A percentile compares a stretch with the other conserved stretches of the same genome.
These are phyloP conservation scores for Lytechinus variegatus DNA, from an alignment of 35 echinoderm and acorn worm genomes.

Conservation along the genomic window DNA sequence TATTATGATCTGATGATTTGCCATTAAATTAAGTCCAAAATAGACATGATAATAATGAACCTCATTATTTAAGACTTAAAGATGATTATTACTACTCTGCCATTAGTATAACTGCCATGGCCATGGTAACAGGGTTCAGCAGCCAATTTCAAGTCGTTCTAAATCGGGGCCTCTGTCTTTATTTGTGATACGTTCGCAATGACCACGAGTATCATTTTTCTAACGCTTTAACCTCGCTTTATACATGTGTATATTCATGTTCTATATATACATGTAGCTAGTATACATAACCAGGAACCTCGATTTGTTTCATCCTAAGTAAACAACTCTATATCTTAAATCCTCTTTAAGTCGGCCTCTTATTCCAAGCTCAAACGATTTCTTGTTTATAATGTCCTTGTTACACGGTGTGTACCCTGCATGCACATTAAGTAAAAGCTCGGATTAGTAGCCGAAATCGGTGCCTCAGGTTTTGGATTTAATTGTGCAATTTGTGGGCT, in stretches of 20 bases:
- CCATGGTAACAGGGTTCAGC: too few species aligned
- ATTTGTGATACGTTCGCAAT: background rate
- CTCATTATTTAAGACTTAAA: too few species aligned
- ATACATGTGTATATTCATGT: too few species aligned
- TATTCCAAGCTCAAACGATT: background rate
- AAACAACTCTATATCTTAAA: background rate
- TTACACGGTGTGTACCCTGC: background rate
- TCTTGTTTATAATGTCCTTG: background rate
- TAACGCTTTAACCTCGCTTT: too few species aligned
- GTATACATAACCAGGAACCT: background rate
- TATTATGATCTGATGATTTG: too few species aligned
- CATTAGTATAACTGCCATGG: too few species aligned
- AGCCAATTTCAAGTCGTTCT: too few species aligned
- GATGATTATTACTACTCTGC: too few species aligned
- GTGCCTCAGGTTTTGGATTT: background rate
- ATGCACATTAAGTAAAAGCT: background rate
- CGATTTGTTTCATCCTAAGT: background rate
- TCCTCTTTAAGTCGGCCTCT: background rate
- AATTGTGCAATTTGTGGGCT: conserved; percentile 10
- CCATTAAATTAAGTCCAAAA: too few species aligned
- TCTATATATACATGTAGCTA: too few species aligned
- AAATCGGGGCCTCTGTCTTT: too few species aligned
- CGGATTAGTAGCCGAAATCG: background rate
- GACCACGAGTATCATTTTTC: background rate
- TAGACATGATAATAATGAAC: too few species aligned